Percentiles rank a stretch among this genome's conserved stretches.
phyloP scores from a whole-genome alignment of 2,113 vertebrate species.

The Caranx ignobilis region DNA sequence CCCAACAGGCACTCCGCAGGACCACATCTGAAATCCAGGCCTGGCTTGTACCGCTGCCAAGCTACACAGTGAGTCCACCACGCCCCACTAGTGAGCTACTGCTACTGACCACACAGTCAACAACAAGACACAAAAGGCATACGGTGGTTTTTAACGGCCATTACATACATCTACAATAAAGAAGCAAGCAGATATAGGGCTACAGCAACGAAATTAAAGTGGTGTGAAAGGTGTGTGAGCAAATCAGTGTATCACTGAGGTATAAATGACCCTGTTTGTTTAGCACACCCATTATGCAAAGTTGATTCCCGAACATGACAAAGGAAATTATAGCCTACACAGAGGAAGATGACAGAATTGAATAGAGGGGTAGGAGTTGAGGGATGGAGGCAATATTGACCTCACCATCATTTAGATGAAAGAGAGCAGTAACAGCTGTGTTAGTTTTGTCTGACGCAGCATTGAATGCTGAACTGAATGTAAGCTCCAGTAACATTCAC shows the following conservation, averaged over 20 bases:
- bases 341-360: not conserved
- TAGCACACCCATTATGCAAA: not conserved
- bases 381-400: not conserved
- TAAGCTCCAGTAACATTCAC: too few relatives aligned
- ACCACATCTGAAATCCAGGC: conserved; percentile 68
- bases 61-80: conserved; percentile 62
- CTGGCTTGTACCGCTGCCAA: conserved; percentile 59
- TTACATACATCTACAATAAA: not conserved
- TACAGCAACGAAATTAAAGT: not conserved
- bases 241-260: not conserved
- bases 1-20: conserved; percentile 63
- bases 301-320: not conserved
- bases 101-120: conserved; percentile 54
- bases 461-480: too few relatives aligned
- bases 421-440: too few relatives aligned
- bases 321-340: not conserved
- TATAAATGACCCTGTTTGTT: not conserved
- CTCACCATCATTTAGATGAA: too few relatives aligned
- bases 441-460: too few relatives aligned
- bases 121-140: conserved; percentile 46
- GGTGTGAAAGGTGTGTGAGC: not conserved
- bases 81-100: conserved; percentile 58
- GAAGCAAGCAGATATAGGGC: not conserved
- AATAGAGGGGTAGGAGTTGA: not conserved
- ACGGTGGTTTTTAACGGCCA: not conserved